Evolutionary conservation across 2,888 invertebrate species (phyloP).

Genomic region (Synergus japonicus): DNA sequence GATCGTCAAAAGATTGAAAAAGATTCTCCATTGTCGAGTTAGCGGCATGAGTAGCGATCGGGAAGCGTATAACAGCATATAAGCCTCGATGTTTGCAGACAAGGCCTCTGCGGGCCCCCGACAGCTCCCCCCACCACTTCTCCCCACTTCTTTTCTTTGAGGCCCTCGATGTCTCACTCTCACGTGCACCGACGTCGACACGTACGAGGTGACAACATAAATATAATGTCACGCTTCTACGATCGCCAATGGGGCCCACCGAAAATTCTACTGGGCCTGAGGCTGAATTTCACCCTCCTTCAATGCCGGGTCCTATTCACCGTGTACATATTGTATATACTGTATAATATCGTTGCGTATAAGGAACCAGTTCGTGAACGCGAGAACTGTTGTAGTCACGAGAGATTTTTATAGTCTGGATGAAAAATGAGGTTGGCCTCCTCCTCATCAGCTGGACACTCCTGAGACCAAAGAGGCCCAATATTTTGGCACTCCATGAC

Average conservation of each 20-base stretch:
- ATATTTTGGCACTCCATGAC: slow-evolving; percentile 74
- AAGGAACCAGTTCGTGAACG: slow-evolving; percentile 39
- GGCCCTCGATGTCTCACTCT: slow-evolving; percentile 52
- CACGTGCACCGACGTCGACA: slow-evolving; percentile 56
- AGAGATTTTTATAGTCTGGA: slow-evolving; percentile 64
- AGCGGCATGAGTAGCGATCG: slow-evolving; percentile 62
- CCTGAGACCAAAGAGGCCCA: slow-evolving; percentile 58
- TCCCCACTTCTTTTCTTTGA: slow-evolving; percentile 47
- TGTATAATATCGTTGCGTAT: slow-evolving; percentile 12
- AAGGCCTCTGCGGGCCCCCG: slow-evolving; percentile 66
- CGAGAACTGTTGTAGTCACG: slow-evolving; percentile 41
- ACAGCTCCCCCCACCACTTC: slow-evolving; percentile 53
- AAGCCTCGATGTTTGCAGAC: slow-evolving; percentile 70
- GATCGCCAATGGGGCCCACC: slow-evolving; percentile 68
- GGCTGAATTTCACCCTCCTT: slow-evolving; percentile 30
- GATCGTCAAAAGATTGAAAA: slow-evolving; percentile 43
- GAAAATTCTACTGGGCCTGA: slow-evolving; percentile 46
- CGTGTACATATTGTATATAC: not conserved
- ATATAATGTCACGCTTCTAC: slow-evolving; percentile 76
- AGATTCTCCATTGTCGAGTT: slow-evolving; percentile 56
- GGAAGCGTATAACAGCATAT: slow-evolving; percentile 53
- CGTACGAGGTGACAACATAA: slow-evolving; percentile 75
- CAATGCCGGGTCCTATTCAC: slow-evolving; percentile 40
- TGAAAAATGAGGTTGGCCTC: slow-evolving; percentile 74
- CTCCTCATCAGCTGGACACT: slow-evolving; percentile 47